phyloP scores from a whole-genome alignment of 2,888 invertebrate species.

The Loripinus fragilis region DNA sequence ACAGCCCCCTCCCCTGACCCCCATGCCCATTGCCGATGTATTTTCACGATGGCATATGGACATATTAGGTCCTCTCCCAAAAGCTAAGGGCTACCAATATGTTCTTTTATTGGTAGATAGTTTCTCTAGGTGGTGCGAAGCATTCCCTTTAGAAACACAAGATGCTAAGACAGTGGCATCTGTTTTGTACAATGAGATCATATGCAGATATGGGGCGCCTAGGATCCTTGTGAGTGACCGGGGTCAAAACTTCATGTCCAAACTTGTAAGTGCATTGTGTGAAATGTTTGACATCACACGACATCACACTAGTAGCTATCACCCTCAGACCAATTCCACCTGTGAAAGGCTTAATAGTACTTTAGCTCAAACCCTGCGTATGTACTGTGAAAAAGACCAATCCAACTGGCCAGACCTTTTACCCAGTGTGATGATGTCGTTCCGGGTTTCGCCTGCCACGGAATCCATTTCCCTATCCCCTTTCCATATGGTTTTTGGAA shows the following conservation, averaged over 20 bases:
- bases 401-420: conserved; percentile 28
- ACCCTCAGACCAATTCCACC: too few relatives aligned
- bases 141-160: conserved; percentile 33
- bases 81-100: too few relatives aligned
- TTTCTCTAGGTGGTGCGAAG: conserved; percentile 41
- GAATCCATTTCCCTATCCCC: conserved; percentile 44
- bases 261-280: too few relatives aligned
- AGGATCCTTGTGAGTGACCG: conserved; percentile 31
- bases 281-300: conserved; percentile 53
- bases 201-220: conserved; percentile 38
- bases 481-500: too few relatives aligned
- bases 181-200: conserved; percentile 35
- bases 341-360: too few relatives aligned
- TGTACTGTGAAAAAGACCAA: conserved; percentile 37
- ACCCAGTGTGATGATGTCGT: conserved; percentile 56
- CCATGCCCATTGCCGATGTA: too few relatives aligned
- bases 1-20: too few relatives aligned
- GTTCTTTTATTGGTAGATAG: conserved; percentile 36
- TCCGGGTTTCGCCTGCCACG: conserved; percentile 50
- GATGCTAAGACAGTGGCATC: conserved; percentile 38
- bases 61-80: too few relatives aligned
- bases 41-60: too few relatives aligned
- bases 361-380: too few relatives aligned
- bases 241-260: conserved; percentile 59
- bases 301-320: too few relatives aligned